phyloP scores from a whole-genome alignment of 2,888 invertebrate species.

The Panopea generosa region DNA sequence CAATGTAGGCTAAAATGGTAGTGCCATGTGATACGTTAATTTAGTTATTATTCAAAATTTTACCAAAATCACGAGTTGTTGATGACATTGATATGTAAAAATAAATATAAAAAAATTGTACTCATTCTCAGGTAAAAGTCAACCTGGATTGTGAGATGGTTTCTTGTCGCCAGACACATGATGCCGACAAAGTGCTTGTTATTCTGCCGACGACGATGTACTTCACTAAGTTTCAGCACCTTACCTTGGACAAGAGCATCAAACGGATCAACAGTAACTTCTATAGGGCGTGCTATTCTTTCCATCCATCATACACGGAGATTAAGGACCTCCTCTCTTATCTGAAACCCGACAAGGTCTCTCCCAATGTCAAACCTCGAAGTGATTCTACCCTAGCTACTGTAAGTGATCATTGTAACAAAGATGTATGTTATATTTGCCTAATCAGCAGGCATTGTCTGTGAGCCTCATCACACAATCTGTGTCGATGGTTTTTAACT shows the following conservation, averaged over 20 bases:
- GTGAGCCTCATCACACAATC: too few species aligned
- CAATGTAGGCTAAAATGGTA: too few species aligned
- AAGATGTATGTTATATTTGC: too few species aligned
- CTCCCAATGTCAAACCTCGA: slow-evolving; percentile 87
- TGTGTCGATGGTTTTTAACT: too few species aligned
- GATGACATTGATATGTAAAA: too few species aligned
- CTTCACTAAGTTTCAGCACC: slow-evolving; percentile 84
- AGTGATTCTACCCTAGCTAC: slow-evolving; percentile 56
- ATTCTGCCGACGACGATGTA: slow-evolving; percentile 89
- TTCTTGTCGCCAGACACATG: slow-evolving; percentile 38
- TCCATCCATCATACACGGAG: slow-evolving; percentile 91
- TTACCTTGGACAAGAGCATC: slow-evolving; percentile 61
- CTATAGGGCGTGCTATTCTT: slow-evolving; percentile 88
- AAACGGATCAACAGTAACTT: slow-evolving; percentile 48
- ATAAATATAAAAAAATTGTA: too few species aligned
- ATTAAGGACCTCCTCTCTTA: slow-evolving; percentile 89
- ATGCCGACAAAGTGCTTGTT: slow-evolving; percentile 84
- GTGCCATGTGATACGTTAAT: too few species aligned
- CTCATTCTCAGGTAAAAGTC: too few species aligned
- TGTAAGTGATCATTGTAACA: too few species aligned
- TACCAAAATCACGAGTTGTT: too few species aligned
- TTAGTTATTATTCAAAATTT: too few species aligned
- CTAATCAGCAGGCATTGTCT: too few species aligned
- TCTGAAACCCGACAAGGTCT: slow-evolving; percentile 88
- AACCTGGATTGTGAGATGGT: slow-evolving; percentile 26